Conservation (phyloP, 2,888 invertebrate species). For the Conistra vaccinii region DNA sequence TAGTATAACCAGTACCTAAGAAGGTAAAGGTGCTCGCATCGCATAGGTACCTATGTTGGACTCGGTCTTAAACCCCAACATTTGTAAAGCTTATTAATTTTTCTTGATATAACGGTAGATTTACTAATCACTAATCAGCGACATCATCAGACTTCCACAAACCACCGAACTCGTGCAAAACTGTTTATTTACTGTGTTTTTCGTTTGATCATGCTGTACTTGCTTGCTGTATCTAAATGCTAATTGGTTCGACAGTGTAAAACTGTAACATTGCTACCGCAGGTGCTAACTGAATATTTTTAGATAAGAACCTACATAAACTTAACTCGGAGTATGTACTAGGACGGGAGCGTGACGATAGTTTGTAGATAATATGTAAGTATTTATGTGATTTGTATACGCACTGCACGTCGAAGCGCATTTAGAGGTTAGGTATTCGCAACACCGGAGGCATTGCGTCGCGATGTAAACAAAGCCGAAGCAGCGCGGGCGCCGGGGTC, state of each 20-base stretch:
- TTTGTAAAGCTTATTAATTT: neutral
- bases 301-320: neutral
- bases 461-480: slow-evolving; percentile 76
- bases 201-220: slow-evolving; percentile 1
- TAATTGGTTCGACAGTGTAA: neutral
- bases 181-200: slow-evolving; percentile 2
- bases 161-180: neutral
- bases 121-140: neutral
- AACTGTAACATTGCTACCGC: neutral
- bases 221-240: neutral
- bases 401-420: slow-evolving; percentile 35
- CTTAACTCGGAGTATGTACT: neutral
- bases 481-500: slow-evolving; percentile 51
- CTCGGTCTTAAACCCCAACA: too few relatives aligned
- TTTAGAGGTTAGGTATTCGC: slow-evolving; percentile 54
- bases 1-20: too few relatives aligned
- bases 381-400: slow-evolving; percentile 8
- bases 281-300: neutral
- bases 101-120: neutral
- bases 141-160: neutral
- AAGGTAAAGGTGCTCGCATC: neutral
- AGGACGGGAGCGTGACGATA: neutral
- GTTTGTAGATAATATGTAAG: neutral
- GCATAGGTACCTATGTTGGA: neutral
- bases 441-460: slow-evolving; percentile 56